Evolutionary conservation across 2,888 invertebrate species (phyloP).

Genomic region (Clivina fossor): DNA sequence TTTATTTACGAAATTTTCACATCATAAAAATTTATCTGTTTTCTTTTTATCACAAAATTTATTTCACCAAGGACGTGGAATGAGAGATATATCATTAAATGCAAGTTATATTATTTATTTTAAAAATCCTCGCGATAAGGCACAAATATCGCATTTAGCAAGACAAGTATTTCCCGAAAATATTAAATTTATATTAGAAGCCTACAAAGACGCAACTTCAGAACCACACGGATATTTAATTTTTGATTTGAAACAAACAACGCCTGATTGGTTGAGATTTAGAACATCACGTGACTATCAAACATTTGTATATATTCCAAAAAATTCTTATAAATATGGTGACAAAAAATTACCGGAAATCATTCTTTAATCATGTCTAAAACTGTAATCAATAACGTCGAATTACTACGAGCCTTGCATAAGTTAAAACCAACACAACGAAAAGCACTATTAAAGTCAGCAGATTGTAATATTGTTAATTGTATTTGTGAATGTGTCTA

Average conservation of each 20-base stretch:
- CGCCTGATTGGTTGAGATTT: slow-evolving; percentile 34
- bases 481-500: slow-evolving; percentile 24
- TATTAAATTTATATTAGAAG: slow-evolving; percentile 33
- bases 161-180: slow-evolving; percentile 37
- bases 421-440: slow-evolving; percentile 13
- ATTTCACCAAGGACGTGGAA: slow-evolving; percentile 37
- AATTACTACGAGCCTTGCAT: slow-evolving; percentile 20
- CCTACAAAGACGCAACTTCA: slow-evolving; percentile 35
- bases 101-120: slow-evolving; percentile 40
- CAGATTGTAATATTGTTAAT: slow-evolving; percentile 9
- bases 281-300: slow-evolving; percentile 30
- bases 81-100: slow-evolving; percentile 39
- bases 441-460: slow-evolving; percentile 21
- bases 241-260: slow-evolving; percentile 36
- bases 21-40: slow-evolving; percentile 12
- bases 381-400: slow-evolving; percentile 19
- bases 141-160: slow-evolving; percentile 35
- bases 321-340: slow-evolving; percentile 21
- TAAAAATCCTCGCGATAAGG: slow-evolving; percentile 35
- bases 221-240: slow-evolving; percentile 36
- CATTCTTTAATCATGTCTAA: slow-evolving; percentile 11
- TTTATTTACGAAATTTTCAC: slow-evolving; percentile 9
- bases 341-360: neutral
- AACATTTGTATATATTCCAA: slow-evolving; percentile 19
- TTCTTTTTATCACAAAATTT: slow-evolving; percentile 40